phyloP scores from a whole-genome alignment of 2,888 invertebrate species.

The Leptogaster cylindrica region DNA sequence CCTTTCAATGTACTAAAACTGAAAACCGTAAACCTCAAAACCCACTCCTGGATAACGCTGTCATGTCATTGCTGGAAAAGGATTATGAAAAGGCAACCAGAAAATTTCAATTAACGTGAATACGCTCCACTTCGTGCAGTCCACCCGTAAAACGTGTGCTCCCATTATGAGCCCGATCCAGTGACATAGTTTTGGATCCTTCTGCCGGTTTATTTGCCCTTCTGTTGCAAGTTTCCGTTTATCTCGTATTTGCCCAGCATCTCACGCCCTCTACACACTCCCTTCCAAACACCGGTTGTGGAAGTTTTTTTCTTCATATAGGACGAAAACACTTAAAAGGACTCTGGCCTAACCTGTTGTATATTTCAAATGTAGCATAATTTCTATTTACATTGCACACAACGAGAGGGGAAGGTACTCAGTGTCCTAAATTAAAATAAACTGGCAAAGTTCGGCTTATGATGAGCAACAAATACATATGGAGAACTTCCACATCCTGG shows the following conservation, averaged over 20 bases:
- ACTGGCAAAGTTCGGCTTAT: constrained; percentile 26
- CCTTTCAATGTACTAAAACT: no score
- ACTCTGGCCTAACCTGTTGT: not conserved
- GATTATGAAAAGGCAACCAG: constrained; percentile 26
- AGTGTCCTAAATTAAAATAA: constrained; percentile 26
- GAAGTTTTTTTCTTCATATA: no score
- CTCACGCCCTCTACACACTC: not conserved
- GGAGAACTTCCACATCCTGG: not conserved
- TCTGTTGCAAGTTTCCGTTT: constrained; percentile 31
- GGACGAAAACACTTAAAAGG: no score
- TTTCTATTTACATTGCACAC: constrained; percentile 11
- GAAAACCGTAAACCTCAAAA: no score
- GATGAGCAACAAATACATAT: not conserved
- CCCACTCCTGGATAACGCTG: no score
- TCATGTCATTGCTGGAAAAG: no score
- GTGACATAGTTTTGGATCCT: constrained; percentile 22
- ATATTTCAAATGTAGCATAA: not conserved
- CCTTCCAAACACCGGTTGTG: no score
- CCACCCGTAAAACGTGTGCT: not conserved
- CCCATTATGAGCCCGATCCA: constrained; percentile 31
- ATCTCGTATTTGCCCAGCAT: constrained; percentile 26
- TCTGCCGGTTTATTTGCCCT: constrained; percentile 18
- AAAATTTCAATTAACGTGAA: constrained; percentile 27
- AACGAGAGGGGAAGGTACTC: not conserved
- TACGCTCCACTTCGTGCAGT: constrained; percentile 5